These are phyloP conservation scores for Tenthredo notha DNA, from an alignment of 2,888 invertebrate species.

Conservation along the genomic window DNA sequence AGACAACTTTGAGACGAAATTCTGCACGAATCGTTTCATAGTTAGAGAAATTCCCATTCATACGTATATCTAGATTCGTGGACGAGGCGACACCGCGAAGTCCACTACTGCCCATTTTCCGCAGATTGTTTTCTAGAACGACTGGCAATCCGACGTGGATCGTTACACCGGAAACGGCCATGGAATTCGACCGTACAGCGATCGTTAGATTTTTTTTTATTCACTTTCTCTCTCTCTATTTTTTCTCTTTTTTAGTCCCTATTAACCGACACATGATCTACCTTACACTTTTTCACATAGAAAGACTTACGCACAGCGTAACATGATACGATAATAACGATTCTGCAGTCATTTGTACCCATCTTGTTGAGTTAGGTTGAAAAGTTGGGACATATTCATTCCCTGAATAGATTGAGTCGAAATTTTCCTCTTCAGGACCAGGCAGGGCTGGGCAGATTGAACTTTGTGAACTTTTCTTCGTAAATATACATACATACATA, in stretches of 20 bases:
- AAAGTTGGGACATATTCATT: background rate
- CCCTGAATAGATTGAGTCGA: background rate
- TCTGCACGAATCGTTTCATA: too few relatives aligned
- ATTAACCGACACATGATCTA: slow-evolving; percentile 1
- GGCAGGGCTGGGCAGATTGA: background rate
- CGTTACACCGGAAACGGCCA: slow-evolving; percentile 39
- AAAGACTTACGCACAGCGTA: background rate
- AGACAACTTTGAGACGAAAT: background rate
- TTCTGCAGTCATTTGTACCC: background rate
- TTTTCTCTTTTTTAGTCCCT: background rate
- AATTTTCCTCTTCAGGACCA: background rate
- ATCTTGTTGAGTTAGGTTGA: background rate
- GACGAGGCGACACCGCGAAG: slow-evolving; percentile 12
- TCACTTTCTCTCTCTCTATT: background rate
- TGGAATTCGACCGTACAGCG: slow-evolving; percentile 34
- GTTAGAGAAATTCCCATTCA: too few relatives aligned
- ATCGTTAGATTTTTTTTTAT: slow-evolving; percentile 21
- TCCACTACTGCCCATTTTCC: slow-evolving; percentile 20
- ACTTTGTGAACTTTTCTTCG: background rate
- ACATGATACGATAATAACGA: background rate
- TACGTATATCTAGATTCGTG: background rate
- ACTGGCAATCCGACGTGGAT: slow-evolving; percentile 50
- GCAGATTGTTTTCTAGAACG: slow-evolving; percentile 49
- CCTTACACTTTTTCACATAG: background rate
- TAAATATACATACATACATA: background rate